Conservation (phyloP, 2,113 vertebrate genomes). For the Chinchilla lanigera region DNA sequence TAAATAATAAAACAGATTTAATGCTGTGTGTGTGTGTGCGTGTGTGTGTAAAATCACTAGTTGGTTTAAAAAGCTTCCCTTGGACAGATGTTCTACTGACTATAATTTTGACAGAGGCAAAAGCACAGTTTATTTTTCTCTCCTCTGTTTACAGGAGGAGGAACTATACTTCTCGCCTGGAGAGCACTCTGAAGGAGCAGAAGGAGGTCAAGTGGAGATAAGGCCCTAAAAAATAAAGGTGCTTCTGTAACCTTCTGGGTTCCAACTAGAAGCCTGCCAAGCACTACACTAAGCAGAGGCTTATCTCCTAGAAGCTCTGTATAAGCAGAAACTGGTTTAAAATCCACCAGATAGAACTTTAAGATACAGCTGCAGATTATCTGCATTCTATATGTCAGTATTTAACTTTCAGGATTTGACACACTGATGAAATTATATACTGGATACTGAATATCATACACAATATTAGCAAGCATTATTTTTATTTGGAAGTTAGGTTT, state of each 20-base stretch:
- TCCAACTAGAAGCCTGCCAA: background rate
- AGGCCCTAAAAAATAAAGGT: background rate
- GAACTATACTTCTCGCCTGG: background rate
- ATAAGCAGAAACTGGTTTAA: background rate
- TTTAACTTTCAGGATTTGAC: slow-evolving; percentile 6
- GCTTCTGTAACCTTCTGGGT: background rate
- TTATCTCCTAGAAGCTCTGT: background rate
- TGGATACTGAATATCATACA: slow-evolving; percentile 28
- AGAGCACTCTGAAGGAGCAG: background rate
- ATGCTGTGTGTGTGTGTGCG: background rate
- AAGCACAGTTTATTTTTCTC: background rate
- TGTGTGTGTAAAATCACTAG: background rate
- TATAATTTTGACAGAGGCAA: background rate
- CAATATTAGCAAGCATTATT: background rate
- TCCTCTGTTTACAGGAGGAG: background rate
- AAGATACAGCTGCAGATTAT: background rate
- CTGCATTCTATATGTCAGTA: background rate
- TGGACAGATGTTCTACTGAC: background rate
- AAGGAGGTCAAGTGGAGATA: background rate
- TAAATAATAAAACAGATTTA: slow-evolving; percentile 14
- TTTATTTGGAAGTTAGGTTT: slow-evolving; percentile 5
- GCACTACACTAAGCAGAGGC: accelerated
- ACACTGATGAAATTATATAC: slow-evolving; percentile 8
- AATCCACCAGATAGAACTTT: background rate
- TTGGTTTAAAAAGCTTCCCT: background rate